Conservation (phyloP, 1,140 invertebrate genomes). For the Drosophila ambigua region DNA sequence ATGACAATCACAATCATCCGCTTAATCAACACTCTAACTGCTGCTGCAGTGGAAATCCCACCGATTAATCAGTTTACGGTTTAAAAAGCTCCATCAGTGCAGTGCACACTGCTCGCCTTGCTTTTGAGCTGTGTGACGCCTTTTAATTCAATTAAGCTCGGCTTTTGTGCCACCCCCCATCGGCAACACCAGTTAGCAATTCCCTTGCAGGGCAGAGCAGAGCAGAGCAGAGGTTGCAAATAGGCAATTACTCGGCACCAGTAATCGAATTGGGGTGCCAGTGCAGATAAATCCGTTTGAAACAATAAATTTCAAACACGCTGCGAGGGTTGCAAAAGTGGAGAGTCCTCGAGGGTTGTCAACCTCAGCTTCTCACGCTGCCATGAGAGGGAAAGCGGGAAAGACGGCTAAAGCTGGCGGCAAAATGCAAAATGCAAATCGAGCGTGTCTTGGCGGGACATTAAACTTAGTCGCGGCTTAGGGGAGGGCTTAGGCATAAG, state of each 20-base stretch:
- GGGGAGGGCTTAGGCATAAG: slow-evolving; percentile 59
- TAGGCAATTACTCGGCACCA: slow-evolving; percentile 63
- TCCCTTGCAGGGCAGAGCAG: neutral
- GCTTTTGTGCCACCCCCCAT: slow-evolving; percentile 54
- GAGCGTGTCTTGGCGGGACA: slow-evolving; percentile 45
- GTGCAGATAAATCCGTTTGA: slow-evolving; percentile 60
- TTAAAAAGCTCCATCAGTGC: slow-evolving; percentile 63
- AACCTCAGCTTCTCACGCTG: too few relatives aligned
- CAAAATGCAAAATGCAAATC: slow-evolving; percentile 72
- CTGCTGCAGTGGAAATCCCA: slow-evolving; percentile 10
- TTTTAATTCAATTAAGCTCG: slow-evolving; percentile 75
- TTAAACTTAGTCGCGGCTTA: slow-evolving; percentile 71
- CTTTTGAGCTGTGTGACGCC: slow-evolving; percentile 63
- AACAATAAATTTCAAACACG: slow-evolving; percentile 67
- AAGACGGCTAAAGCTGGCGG: neutral
- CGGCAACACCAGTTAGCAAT: neutral
- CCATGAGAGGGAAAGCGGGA: neutral
- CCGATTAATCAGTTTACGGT: slow-evolving; percentile 64
- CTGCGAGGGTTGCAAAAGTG: slow-evolving; percentile 16
- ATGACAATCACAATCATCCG: slow-evolving; percentile 17
- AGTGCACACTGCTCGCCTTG: slow-evolving; percentile 10
- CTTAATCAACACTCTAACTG: slow-evolving; percentile 10
- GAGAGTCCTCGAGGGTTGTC: slow-evolving; percentile 6
- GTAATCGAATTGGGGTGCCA: slow-evolving; percentile 70
- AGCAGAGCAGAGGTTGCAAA: slow-evolving; percentile 38